A percentile compares a stretch with the other conserved stretches of the same genome.
Evolutionary conservation across 2,113 vertebrate species (phyloP).

Genomic region (Lasiurus cinereus): DNA sequence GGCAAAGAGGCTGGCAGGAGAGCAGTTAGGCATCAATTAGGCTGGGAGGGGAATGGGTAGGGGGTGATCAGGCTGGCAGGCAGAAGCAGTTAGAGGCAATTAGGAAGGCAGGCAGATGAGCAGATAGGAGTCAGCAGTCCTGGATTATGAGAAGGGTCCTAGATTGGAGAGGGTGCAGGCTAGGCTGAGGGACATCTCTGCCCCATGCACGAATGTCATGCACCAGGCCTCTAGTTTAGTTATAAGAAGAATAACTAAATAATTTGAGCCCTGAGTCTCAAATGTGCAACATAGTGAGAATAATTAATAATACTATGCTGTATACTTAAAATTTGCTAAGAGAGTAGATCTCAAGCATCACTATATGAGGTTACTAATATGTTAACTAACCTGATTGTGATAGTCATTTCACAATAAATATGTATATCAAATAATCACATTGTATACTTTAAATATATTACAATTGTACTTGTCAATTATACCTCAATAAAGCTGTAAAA

Average conservation of each 20-base stretch:
- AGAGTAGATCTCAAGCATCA: neutral
- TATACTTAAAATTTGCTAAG: neutral
- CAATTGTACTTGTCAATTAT: neutral
- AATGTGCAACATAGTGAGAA: neutral
- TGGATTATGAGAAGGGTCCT: too few species aligned
- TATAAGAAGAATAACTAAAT: neutral
- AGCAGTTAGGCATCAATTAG: too few species aligned
- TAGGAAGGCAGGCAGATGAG: too few species aligned
- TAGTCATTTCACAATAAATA: neutral
- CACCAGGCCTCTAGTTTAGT: neutral
- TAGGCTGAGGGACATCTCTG: too few species aligned
- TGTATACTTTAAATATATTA: neutral
- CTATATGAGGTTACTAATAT: neutral
- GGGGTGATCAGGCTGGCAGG: too few species aligned
- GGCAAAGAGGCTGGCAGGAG: too few species aligned
- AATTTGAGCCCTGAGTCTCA: neutral
- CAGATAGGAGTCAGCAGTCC: too few species aligned
- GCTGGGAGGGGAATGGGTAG: too few species aligned
- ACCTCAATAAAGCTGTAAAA: neutral
- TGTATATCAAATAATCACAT: neutral
- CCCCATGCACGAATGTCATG: too few species aligned
- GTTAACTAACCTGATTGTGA: neutral
- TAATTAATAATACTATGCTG: neutral
- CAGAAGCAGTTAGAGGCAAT: too few species aligned
- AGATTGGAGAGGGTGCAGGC: too few species aligned